Conservation (phyloP, 1,140 invertebrate species). For the Muscidifurax raptorellus region DNA sequence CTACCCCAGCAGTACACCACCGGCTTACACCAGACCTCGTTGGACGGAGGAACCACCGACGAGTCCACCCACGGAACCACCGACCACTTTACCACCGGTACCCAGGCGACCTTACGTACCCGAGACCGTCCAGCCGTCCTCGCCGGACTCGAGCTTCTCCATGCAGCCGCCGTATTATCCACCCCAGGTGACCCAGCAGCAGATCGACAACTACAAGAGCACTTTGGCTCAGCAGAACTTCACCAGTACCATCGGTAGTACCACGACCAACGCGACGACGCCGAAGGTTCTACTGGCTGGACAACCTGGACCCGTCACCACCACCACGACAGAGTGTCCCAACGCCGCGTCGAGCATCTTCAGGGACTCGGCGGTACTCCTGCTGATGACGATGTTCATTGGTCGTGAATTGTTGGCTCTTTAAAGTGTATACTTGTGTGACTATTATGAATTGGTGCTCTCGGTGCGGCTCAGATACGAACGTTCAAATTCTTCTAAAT, state of each 20-base stretch:
- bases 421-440: neutral
- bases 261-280: slow-evolving; percentile 28
- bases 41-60: neutral
- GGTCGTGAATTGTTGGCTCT: neutral
- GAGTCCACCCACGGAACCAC: neutral
- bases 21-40: neutral
- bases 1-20: slow-evolving; percentile 51
- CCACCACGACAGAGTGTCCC: slow-evolving; percentile 14
- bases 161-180: slow-evolving; percentile 58
- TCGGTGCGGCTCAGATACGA: neutral
- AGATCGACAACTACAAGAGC: slow-evolving; percentile 60
- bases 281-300: neutral
- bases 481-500: neutral
- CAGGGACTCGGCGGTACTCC: neutral
- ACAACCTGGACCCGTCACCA: neutral
- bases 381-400: neutral
- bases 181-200: slow-evolving; percentile 53
- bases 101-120: neutral
- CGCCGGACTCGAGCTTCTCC: slow-evolving; percentile 20
- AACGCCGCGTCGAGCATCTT: neutral
- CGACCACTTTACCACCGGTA: neutral
- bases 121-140: slow-evolving; percentile 51
- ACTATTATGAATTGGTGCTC: neutral
- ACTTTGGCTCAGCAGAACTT: slow-evolving; percentile 16
- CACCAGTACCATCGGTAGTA: slow-evolving; percentile 7